Evolutionary conservation across 2,797 vertebrate genomes (phyloP).

Genomic region (Enteromius paludinosus): DNA sequence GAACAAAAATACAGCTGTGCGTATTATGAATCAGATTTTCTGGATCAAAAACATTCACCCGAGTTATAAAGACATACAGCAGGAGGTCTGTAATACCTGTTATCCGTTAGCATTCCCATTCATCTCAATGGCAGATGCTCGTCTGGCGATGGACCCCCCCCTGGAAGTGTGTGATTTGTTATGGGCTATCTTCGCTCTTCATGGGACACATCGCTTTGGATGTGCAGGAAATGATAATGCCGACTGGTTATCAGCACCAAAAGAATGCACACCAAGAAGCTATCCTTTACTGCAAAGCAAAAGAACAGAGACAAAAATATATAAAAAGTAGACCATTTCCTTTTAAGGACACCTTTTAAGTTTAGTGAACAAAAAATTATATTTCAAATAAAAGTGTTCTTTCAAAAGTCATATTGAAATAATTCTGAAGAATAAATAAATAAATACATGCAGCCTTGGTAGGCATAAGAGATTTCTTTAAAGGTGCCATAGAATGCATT

Average conservation of each 20-base stretch:
- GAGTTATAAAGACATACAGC: conserved; percentile 13
- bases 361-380: background rate
- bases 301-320: background rate
- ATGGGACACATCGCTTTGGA: background rate
- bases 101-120: background rate
- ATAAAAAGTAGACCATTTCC: background rate
- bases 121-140: background rate
- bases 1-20: conserved; percentile 20
- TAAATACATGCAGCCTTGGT: background rate
- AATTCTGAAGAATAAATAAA: background rate
- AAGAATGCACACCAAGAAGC: background rate
- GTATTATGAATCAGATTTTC: conserved; percentile 19
- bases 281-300: background rate
- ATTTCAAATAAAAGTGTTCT: background rate
- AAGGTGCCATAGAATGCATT: no score
- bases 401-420: background rate
- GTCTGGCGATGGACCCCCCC: conserved; percentile 6
- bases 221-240: conserved; percentile 7
- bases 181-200: background rate
- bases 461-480: background rate
- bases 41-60: background rate
- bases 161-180: conserved; percentile 10
- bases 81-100: conserved; percentile 15
- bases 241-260: background rate
- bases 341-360: background rate